A percentile compares a stretch with the other conserved stretches of the same genome.
Conservation (phyloP, 2,888 invertebrate species). For the Andrena bicolor region DNA sequence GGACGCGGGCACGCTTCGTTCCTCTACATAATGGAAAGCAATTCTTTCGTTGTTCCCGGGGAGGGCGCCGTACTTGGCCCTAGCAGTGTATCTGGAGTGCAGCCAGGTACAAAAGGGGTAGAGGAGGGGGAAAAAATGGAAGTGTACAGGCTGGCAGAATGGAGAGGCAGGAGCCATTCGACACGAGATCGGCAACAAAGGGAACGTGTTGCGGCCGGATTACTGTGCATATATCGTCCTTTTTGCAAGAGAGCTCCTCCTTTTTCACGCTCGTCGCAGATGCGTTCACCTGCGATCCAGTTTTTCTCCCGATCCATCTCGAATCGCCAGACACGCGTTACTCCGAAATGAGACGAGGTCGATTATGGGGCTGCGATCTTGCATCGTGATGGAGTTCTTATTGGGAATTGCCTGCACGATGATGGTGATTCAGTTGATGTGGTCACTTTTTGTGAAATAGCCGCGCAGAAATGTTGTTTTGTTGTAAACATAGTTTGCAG, state of each 20-base stretch:
- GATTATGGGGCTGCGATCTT: background rate
- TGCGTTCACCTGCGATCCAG: constrained; percentile 24
- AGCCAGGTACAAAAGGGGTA: constrained; percentile 50
- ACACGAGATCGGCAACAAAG: constrained; percentile 60
- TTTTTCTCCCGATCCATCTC: constrained; percentile 20
- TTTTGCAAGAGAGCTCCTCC: constrained; percentile 34
- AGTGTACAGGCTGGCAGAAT: constrained; percentile 47
- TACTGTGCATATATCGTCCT: constrained; percentile 49
- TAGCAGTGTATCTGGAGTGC: constrained; percentile 56
- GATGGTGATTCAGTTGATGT: no score
- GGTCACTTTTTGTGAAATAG: no score
- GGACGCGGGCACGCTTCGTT: constrained; percentile 28
- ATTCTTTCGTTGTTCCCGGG: constrained; percentile 52
- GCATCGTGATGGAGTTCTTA: no score
- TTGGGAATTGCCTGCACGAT: no score
- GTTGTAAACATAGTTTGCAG: no score
- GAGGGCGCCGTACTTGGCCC: constrained; percentile 40
- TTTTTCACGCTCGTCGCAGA: constrained; percentile 32
- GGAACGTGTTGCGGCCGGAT: constrained; percentile 58
- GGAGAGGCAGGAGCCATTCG: constrained; percentile 56
- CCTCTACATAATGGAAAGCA: constrained; percentile 57
- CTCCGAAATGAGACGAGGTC: background rate
- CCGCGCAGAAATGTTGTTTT: no score
- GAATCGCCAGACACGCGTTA: background rate
- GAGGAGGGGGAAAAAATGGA: constrained; percentile 10